Evolutionary conservation across 2,113 vertebrate genomes (phyloP), one percentile per base, ranked within the genome.

Genomic region (Xiphophorus hellerii): DNA sequence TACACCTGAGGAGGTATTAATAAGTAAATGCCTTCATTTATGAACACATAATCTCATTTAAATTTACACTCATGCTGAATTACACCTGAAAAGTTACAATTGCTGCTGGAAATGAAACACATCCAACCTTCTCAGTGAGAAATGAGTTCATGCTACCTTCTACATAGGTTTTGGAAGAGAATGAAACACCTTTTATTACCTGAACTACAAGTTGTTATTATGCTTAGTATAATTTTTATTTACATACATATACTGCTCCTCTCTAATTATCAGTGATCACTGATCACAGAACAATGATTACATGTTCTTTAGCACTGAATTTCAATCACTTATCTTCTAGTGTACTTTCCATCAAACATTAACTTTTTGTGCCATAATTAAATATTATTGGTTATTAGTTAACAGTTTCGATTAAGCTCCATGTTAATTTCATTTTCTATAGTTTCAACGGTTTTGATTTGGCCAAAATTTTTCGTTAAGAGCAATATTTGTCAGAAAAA

Each of bases 231-330:
- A 8, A 58, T 67, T 76, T 69, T 22, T 58, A 78, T 6, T 8
- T 1, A n/a, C 35, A 37, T 14, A 77, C 69, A 44, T 33, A 48
- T 15, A 35, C 33, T 67, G 64, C 84, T 89, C 66, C 58, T 33
- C 13, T 14, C 82, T 84, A 81, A 75, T 92, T 84, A 73, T 62
- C 78, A 69, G 51, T 39, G 76, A 91, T 88, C 73, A 64, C 78
- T 39, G 76, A 91, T 88, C 74, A 66, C 78, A 72, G 64, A 31
- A 69, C 67, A 72, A 7, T 51, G 39, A 42, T 42, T 42, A 15
- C 39, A 81, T 75, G 81, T 86, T 63, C 30, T 74, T 73, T 71
- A 71, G 66, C 77, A 74, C 76, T 66, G 82, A 92, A 48, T 48
- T 48, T 4, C 14, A 17, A 48, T 48, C 44, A 20, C 44, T 42